Percentiles rank a stretch among this genome's conserved stretches.
Evolutionary conservation across 2,797 vertebrate genomes (phyloP).

Genomic region (Falco naumanni): DNA sequence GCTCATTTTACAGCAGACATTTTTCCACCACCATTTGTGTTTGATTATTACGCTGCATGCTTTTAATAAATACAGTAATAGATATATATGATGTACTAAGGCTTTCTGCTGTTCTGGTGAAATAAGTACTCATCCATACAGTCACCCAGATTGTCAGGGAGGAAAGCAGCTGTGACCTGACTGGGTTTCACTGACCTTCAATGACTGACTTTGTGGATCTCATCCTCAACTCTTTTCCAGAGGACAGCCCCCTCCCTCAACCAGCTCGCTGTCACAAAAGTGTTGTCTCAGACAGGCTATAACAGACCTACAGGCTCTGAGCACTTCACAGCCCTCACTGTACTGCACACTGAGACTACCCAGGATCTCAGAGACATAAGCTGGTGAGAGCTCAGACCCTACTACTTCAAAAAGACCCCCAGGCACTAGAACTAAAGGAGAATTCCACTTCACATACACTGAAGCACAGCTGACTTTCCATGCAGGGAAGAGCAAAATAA

Average conservation of each 20-base stretch:
- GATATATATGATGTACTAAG: not conserved
- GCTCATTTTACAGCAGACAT: not conserved
- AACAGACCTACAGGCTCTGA: not conserved
- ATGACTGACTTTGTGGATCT: not conserved
- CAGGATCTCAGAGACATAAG: not conserved
- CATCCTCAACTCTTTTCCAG: not conserved
- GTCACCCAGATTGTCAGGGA: not conserved
- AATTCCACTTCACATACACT: conserved; percentile 36
- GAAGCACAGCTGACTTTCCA: conserved; percentile 37
- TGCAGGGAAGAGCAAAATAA: conserved; percentile 29
- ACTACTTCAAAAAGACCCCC: conserved; percentile 54
- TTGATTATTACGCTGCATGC: not conserved
- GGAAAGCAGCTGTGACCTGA: not conserved
- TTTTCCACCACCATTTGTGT: not conserved
- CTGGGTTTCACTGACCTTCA: not conserved
- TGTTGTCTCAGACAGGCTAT: not conserved
- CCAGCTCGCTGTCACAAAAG: not conserved
- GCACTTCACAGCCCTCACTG: conserved; percentile 14
- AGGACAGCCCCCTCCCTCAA: not conserved
- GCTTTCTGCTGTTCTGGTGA: not conserved
- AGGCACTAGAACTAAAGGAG: conserved; percentile 37
- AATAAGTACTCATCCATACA: not conserved
- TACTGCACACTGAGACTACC: conserved; percentile 31
- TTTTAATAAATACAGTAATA: not conserved
- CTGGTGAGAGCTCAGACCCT: conserved; percentile 42